These are phyloP conservation scores for Pyrocoelia pectoralis DNA, from an alignment of 2,888 invertebrate species.

Conservation along the genomic window DNA sequence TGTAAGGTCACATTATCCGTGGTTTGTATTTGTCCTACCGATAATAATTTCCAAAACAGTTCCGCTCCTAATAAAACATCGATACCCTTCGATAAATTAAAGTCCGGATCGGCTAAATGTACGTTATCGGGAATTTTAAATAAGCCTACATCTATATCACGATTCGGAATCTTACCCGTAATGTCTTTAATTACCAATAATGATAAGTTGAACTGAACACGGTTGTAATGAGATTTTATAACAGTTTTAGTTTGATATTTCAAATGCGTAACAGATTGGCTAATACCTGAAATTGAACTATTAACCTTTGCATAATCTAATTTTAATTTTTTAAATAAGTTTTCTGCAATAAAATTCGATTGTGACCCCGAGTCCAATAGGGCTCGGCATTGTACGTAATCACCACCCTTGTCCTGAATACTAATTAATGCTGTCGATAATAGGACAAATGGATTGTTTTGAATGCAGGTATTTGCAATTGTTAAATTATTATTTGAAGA, in stretches of 20 bases:
- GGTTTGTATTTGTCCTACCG: no score
- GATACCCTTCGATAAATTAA: no score
- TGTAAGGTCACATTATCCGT: no score
- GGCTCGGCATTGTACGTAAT: background rate
- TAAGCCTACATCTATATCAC: background rate
- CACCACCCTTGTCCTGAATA: background rate
- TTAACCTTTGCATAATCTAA: no score
- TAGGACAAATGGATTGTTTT: background rate
- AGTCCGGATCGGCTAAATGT: no score
- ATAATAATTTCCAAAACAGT: no score
- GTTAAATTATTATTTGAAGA: no score
- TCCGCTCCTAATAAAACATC: no score
- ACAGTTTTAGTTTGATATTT: no score
- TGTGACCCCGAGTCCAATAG: no score
- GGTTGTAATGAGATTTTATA: background rate
- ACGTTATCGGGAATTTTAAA: no score
- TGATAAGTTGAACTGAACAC: background rate
- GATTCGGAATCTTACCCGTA: background rate
- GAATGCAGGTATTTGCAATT: no score
- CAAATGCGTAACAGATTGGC: background rate
- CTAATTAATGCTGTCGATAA: background rate
- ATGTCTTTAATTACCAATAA: conserved; percentile 3
- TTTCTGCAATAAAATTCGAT: background rate
- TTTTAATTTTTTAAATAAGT: background rate
- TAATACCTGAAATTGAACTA: background rate